A percentile compares a stretch with the other conserved stretches of the same genome.
Evolutionary conservation across 2,888 invertebrate species (phyloP).

Genomic region (Perithous albicinctus): DNA sequence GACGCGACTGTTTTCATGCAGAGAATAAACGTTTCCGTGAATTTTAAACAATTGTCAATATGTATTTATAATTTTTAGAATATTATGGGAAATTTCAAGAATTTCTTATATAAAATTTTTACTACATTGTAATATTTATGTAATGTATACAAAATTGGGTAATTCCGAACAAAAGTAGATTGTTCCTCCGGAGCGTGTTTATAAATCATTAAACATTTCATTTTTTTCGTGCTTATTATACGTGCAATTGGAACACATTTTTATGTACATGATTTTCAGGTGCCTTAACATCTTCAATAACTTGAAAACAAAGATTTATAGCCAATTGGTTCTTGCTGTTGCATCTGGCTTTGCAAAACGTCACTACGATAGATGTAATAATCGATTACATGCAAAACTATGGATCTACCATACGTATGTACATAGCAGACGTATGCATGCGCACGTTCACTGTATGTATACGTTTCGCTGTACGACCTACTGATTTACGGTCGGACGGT

Average conservation of each 20-base stretch:
- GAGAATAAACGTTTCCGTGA: neutral
- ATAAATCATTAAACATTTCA: no score
- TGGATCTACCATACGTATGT: constrained; percentile 7
- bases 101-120: neutral
- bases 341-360: neutral
- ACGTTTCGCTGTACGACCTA: constrained; percentile 33
- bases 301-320: neutral
- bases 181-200: neutral
- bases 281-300: no score
- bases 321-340: neutral
- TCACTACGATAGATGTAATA: neutral
- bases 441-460: neutral
- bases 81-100: neutral
- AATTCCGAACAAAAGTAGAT: neutral
- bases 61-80: neutral
- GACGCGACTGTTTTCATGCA: neutral
- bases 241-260: no score
- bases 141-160: neutral
- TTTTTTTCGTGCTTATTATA: no score
- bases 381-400: constrained; percentile 31
- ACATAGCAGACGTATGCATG: neutral
- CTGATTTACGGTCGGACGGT: constrained; percentile 78
- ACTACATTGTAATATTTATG: neutral
- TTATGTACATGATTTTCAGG: no score
- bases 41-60: constrained; percentile 5